A percentile compares a stretch with the other conserved stretches of the same genome.
Conservation (phyloP, 2,888 invertebrate species). For the Noctua pronuba region DNA sequence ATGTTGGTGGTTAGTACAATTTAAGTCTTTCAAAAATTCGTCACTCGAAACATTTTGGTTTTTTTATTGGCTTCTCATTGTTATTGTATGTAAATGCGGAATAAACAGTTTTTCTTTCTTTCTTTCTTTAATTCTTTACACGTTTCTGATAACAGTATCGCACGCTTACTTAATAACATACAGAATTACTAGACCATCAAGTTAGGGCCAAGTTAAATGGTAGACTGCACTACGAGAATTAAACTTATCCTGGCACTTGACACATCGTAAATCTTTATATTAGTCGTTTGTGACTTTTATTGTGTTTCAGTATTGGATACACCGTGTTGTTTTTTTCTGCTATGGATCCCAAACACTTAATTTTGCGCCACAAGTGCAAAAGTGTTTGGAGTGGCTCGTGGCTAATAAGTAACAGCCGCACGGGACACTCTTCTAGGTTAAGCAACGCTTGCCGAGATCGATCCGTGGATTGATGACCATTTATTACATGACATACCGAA, state of each 20-base stretch:
- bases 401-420: neutral
- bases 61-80: neutral
- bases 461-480: neutral
- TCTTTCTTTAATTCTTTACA: neutral
- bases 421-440: neutral
- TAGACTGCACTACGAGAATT: conserved; percentile 62
- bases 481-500: too few relatives aligned
- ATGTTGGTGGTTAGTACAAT: neutral
- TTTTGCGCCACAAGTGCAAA: neutral
- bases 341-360: neutral
- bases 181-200: conserved; percentile 61
- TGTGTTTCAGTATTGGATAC: conserved; percentile 9
- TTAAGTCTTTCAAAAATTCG: neutral
- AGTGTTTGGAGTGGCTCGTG: neutral
- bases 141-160: conserved; percentile 20
- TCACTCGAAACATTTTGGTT: neutral
- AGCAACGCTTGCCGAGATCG: neutral
- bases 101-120: neutral
- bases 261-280: conserved; percentile 60
- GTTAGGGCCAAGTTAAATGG: conserved; percentile 66
- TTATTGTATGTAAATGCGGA: neutral
- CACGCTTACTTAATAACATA: conserved; percentile 33
- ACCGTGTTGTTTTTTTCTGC: neutral
- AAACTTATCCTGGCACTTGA: conserved; percentile 61
- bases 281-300: conserved; percentile 34